These are phyloP conservation scores for Phenganax stokvisi DNA, from an alignment of 92 coral and sea anemone species.

Conservation along the genomic window DNA sequence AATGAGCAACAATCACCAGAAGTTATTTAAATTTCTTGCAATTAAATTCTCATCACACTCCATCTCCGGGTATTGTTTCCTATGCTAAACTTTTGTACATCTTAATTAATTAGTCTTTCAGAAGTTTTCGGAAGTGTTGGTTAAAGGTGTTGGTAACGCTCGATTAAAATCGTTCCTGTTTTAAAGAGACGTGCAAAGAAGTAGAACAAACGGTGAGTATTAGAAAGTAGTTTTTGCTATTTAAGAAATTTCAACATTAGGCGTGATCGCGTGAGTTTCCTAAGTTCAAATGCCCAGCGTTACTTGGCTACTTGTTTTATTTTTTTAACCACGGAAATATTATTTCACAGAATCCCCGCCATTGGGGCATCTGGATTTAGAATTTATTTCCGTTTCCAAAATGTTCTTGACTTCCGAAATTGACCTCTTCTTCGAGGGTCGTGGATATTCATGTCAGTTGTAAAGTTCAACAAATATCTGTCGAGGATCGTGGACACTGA, in stretches of 20 bases:
- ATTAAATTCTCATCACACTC: not conserved
- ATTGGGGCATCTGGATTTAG: no score
- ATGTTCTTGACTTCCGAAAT: no score
- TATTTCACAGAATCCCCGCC: constrained; percentile 10
- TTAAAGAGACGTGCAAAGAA: not conserved
- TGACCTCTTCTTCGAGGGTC: no score
- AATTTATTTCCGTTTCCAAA: not conserved
- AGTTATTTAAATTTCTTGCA: constrained; percentile 2
- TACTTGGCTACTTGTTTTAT: constrained; percentile 1
- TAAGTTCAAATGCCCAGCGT: not conserved
- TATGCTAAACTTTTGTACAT: not conserved
- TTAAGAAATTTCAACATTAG: not conserved
- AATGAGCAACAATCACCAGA: not conserved
- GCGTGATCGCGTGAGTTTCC: not conserved
- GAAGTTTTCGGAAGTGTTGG: not conserved
- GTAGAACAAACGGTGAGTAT: not conserved
- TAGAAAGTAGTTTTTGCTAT: not conserved
- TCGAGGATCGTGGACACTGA: not conserved
- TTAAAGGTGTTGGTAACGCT: not conserved
- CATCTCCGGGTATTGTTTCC: constrained; percentile 15
- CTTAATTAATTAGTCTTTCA: not conserved
- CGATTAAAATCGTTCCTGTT: constrained; percentile 3
- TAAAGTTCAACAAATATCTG: not conserved
- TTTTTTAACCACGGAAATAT: constrained; percentile 1
- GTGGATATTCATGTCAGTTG: no score